phyloP scores from a whole-genome alignment of 2,797 vertebrate genomes.

The Rhincodon typus region DNA sequence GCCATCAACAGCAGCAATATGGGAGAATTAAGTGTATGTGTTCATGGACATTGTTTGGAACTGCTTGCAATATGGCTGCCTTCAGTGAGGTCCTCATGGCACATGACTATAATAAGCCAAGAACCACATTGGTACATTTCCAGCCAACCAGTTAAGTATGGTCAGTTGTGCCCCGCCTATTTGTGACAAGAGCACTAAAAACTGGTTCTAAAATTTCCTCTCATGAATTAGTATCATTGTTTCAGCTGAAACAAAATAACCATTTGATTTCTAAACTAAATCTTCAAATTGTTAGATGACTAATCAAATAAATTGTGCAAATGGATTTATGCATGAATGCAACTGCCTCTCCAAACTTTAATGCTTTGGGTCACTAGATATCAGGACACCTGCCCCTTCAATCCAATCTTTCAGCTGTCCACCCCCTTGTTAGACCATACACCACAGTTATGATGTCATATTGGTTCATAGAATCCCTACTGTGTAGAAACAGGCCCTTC shows the following conservation, averaged over 20 bases:
- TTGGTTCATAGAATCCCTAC: too few relatives aligned
- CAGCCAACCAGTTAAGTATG: neutral
- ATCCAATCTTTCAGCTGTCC: neutral
- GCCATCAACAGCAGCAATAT: neutral
- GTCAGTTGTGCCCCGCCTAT: neutral
- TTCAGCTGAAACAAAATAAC: neutral
- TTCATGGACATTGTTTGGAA: too few relatives aligned
- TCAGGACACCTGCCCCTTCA: neutral
- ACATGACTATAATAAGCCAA: too few relatives aligned
- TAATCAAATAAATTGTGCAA: neutral
- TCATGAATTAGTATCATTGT: neutral
- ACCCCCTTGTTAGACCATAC: neutral
- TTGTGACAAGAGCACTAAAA: neutral
- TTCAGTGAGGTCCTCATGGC: too few relatives aligned
- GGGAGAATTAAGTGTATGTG: too few relatives aligned
- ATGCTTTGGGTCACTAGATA: neutral
- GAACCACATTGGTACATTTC: too few relatives aligned
- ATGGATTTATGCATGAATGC: neutral
- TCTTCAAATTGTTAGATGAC: neutral
- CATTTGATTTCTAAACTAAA: neutral
- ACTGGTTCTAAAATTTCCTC: neutral
- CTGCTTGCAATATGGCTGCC: too few relatives aligned
- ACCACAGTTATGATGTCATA: neutral
- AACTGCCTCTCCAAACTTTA: neutral
- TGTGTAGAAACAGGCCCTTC: too few relatives aligned